Conservation (phyloP, 1,140 invertebrate species). For the Homalodisca vitripennis region DNA sequence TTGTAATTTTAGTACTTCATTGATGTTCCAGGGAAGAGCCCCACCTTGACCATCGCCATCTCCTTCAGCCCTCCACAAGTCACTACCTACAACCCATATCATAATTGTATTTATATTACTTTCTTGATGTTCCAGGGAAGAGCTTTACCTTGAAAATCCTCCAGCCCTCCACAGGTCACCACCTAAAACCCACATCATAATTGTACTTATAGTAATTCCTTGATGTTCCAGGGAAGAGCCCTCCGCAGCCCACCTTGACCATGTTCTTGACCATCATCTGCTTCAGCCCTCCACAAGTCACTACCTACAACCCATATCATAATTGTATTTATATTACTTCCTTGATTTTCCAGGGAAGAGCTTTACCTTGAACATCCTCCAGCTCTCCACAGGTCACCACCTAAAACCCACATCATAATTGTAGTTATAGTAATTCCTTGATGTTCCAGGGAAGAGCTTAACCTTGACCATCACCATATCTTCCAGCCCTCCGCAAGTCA, state of each 20-base stretch:
- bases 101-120: no score
- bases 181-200: no score
- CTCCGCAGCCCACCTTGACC: conserved; percentile 94
- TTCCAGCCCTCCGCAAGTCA: conserved; percentile 88
- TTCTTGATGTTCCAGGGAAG: conserved; percentile 73
- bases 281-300: conserved; percentile 88
- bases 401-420: no score
- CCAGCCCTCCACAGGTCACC: conserved; percentile 89
- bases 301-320: no score
- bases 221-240: conserved; percentile 87
- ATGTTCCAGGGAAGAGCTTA: conserved; percentile 91
- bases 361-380: conserved; percentile 91
- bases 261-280: conserved; percentile 91
- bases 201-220: no score
- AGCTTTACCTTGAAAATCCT: conserved; percentile 94
- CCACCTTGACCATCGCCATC: conserved; percentile 93
- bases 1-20: no score
- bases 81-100: conserved; percentile 86
- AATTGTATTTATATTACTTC: no score
- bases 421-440: no score
- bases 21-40: conserved; percentile 87
- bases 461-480: conserved; percentile 94
- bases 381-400: conserved; percentile 91
- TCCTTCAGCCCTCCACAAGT: conserved; percentile 90
- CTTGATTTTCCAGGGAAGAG: conserved; percentile 80